phyloP scores from a whole-genome alignment of 2,113 vertebrate genomes.

The Egretta garzetta region DNA sequence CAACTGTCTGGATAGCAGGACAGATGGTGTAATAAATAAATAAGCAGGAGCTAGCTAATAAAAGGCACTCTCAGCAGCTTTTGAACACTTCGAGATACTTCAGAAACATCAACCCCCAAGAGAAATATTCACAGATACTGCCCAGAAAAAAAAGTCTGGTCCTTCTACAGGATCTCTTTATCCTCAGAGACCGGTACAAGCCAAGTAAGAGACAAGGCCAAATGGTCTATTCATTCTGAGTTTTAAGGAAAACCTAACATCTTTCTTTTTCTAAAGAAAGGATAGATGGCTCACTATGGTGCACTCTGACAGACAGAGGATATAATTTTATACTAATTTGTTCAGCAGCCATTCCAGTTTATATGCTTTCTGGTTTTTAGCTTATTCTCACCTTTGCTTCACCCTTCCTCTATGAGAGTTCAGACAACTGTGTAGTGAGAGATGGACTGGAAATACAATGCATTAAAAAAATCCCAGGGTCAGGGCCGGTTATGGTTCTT shows the following conservation, averaged over 20 bases:
- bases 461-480: not conserved
- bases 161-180: not conserved
- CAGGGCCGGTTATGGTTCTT: not conserved
- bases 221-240: not conserved
- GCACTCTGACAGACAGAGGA: not conserved
- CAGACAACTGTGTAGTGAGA: not conserved
- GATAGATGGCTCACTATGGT: not conserved
- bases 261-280: not conserved
- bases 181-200: not conserved
- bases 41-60: not conserved
- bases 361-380: not conserved
- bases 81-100: not conserved
- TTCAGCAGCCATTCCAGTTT: constrained; percentile 28
- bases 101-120: not conserved
- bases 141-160: not conserved
- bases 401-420: not conserved
- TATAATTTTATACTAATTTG: constrained; percentile 38
- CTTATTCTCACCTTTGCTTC: constrained; percentile 22
- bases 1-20: not conserved
- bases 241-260: constrained; percentile 7
- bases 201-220: not conserved
- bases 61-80: not conserved
- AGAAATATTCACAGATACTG: not conserved
- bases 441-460: not conserved
- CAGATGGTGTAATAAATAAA: not conserved